Evolutionary conservation across 2,113 vertebrate species (phyloP).

Genomic region (Notothenia coriiceps): DNA sequence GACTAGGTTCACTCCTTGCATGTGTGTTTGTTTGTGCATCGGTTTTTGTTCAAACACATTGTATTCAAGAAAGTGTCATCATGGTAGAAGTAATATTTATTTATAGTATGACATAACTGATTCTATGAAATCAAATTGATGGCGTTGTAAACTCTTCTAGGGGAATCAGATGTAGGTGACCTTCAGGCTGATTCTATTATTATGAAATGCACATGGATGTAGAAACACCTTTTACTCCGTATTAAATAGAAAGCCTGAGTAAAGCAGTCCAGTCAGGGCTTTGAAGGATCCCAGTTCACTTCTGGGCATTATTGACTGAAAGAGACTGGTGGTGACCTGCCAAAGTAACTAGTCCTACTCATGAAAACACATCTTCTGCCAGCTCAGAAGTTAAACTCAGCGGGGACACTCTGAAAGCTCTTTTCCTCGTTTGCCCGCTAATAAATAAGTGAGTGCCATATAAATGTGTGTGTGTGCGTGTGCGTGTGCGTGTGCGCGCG

Average conservation of each 20-base stretch:
- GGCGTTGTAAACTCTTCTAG: neutral
- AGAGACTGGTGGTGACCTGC: no score
- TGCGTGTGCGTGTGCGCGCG: neutral
- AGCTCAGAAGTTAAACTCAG: neutral
- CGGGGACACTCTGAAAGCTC: neutral
- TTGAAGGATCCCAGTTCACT: no score
- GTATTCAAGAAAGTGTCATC: neutral
- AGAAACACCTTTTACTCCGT: no score
- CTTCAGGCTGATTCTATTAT: neutral
- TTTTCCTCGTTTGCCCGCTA: neutral
- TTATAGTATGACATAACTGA: no score
- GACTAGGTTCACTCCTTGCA: neutral
- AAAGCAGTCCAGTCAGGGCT: neutral
- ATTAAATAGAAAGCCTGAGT: neutral
- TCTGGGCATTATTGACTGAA: no score
- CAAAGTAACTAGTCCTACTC: no score
- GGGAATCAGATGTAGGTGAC: neutral
- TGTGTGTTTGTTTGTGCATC: neutral
- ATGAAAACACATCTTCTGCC: neutral
- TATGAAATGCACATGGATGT: no score
- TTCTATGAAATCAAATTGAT: neutral
- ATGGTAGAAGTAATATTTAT: neutral
- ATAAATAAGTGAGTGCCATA: slow-evolving; percentile 4
- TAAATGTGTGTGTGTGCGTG: neutral
- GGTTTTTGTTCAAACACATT: neutral